Evolutionary conservation across 2,888 invertebrate genomes (phyloP), one percentile per base, ranked within the genome.

Genomic region (Rutpela maculata): DNA sequence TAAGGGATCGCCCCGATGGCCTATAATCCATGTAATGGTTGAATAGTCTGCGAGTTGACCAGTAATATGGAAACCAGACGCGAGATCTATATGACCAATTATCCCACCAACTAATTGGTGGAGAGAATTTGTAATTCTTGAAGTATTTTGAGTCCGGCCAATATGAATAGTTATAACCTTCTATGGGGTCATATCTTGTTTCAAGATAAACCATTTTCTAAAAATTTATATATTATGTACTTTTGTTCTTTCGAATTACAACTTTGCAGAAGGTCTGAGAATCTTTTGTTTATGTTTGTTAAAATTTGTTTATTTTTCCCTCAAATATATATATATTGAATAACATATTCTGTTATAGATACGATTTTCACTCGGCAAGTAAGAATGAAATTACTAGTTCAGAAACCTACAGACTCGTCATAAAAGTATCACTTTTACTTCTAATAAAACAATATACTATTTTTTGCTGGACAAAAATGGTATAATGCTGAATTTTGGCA

Each of bases 91-190:
- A 77, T 6, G 83, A 80, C 85, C 85, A 85, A 57, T 83, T 79
- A 57, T 85, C 85, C n/a, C 76, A 76, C 75, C 82, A 74, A 31
- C 79, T 79, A 17, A 85, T 83, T 50, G 85, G 85, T 6, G 85
- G 85, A 15, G 85, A 83, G 76, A 85, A 84, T 77, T 79, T 77
- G 68, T 85, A 85, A 77, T 85, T 84, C 68, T 78, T 81, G 67
- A 85, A 85, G 78, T 85, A 85, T 78, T 83, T 85, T 9, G 85
- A 85, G 63, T 85, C 84, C 3, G 85, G 85, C 82, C 83, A 85
- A 62, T 85, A 83, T 0, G 84, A 83, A 67, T 85, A 85, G 55
- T 83, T 78, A 68, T 84, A 84, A 50, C 84, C 85, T 31, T 80
- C 80, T 15, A 85, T 84, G 0, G 85, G 85, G 72, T 85, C 85